These are phyloP conservation scores for Craseonycteris thonglongyai DNA, from an alignment of 2,113 vertebrate genomes.

Conservation along the genomic window DNA sequence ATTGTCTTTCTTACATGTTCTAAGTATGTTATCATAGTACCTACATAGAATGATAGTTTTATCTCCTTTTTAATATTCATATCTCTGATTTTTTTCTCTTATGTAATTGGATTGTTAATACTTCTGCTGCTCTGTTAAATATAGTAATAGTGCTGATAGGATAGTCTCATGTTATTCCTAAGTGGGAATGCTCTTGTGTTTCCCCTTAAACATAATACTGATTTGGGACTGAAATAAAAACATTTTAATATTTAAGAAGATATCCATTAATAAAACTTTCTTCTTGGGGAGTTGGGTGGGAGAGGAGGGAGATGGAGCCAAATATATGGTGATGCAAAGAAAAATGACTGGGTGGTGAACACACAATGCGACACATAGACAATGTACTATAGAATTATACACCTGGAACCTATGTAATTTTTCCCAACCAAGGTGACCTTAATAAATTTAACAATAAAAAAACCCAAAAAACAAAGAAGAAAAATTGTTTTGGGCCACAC, in stretches of 20 bases:
- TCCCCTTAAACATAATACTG: neutral
- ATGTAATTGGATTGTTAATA: neutral
- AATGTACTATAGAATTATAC: no score
- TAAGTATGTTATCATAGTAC: neutral
- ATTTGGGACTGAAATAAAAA: neutral
- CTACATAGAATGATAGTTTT: neutral
- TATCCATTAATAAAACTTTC: neutral
- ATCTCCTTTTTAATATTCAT: neutral
- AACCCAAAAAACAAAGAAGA: no score
- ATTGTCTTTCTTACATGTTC: neutral
- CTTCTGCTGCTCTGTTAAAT: neutral
- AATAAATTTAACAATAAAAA: no score
- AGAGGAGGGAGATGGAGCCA: no score
- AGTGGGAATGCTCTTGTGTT: neutral
- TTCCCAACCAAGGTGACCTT: no score
- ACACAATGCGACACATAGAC: no score
- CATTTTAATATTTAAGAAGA: neutral
- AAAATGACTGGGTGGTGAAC: no score
- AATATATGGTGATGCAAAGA: no score
- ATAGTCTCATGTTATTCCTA: neutral
- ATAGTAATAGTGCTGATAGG: no score
- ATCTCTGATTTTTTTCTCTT: neutral
- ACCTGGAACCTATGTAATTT: no score
- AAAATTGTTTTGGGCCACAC: no score
- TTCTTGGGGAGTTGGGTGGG: no score